Evolutionary conservation across 1,140 invertebrate genomes (phyloP), one percentile per base, ranked within the genome.

Genomic region (Hypothenemus hampei): DNA sequence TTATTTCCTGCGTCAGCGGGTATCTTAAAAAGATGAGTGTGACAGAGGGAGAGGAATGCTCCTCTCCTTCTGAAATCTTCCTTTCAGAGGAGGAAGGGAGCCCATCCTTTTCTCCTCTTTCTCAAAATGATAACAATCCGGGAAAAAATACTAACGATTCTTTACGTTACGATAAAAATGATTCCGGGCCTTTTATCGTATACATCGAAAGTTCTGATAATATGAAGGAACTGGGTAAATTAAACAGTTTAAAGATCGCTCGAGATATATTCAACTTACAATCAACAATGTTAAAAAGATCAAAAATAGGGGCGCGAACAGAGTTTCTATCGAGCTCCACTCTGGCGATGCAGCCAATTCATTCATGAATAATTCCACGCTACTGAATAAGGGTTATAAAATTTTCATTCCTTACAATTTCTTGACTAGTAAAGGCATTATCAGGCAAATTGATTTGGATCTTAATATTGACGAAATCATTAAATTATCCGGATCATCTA

Each of bases 271-370:
- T 44, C n/a, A n/a, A n/a, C n/a, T n/a, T n/a, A n/a, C n/a, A n/a
- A n/a, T n/a, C n/a, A n/a, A n/a, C n/a, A n/a, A 48, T 35, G 13
- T 48, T 6, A 46, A 48, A 40, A 39, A 50, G 16, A 24, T 49
- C 37, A 21, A 37, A 3, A 37, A 49, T 21, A 49, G 37, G 15
- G 46, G 46, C 4, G n/a, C 26, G 33, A 49, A 49, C 13, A 35
- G 29, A 37, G 15, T 49, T 26, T 10, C 31, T 2, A 20, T 36
- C 2, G 21, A 49, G 37, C 37, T 49, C 21, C 1, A 4, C 8
- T 20, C 15, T 18, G 8, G 19, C 4, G 33, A 7, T 8, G 22
- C 44, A 6, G 44, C 44, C 8, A 47, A 49, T 23, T 10, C 36
- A 3, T 49, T 37, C 7, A 13, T 20, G 10, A 37, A 36, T 4